Conservation (phyloP, 2,113 vertebrate species). For the Prunella himalayana region DNA sequence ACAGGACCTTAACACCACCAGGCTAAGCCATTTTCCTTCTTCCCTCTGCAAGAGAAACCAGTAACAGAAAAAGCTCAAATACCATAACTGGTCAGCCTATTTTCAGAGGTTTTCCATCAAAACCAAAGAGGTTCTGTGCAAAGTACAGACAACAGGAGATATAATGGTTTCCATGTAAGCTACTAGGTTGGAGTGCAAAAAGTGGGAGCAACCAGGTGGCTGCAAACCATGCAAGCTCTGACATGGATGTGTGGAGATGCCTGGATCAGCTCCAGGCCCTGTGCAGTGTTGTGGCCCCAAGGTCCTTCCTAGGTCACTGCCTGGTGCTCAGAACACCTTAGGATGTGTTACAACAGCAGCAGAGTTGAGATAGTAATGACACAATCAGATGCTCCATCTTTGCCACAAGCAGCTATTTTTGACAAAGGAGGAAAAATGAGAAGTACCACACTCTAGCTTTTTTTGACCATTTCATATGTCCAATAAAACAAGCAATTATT, state of each 20-base stretch:
- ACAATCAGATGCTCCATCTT: background rate
- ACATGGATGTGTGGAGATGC: accelerated
- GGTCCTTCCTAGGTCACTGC: background rate
- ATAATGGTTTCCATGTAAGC: background rate
- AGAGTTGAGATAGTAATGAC: background rate
- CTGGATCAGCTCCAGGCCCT: background rate
- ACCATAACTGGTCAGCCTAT: background rate
- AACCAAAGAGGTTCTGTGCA: background rate
- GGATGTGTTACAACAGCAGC: background rate
- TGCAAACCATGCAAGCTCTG: background rate
- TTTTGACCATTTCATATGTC: background rate
- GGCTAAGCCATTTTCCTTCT: background rate
- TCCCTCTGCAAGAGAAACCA: background rate
- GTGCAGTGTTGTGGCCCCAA: accelerated
- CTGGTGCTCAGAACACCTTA: background rate
- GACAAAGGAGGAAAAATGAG: background rate
- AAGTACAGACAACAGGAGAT: background rate
- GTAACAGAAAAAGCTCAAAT: background rate
- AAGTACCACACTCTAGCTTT: background rate
- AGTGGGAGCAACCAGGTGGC: background rate
- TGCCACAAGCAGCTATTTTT: background rate
- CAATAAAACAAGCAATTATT: background rate
- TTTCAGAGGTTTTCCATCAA: background rate
- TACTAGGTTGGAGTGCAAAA: background rate
- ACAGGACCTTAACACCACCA: background rate